Evolutionary conservation across 1,140 invertebrate genomes (phyloP).

Genomic region (Drosophila leontia): DNA sequence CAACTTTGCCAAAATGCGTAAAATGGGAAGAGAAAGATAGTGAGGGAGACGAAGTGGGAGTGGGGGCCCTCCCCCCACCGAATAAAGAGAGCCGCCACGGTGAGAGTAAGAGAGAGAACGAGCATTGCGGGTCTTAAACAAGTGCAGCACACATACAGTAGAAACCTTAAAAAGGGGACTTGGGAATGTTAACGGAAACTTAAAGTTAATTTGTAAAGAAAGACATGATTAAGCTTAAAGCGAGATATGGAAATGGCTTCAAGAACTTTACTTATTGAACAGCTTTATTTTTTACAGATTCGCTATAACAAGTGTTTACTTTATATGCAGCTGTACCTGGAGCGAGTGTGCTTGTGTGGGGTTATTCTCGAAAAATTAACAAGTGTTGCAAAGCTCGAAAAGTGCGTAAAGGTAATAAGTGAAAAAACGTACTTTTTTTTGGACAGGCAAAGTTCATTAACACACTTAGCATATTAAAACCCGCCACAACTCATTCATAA

Average conservation of each 20-base stretch:
- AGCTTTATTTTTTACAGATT: not conserved
- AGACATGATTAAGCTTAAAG: too few species aligned
- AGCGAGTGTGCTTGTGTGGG: slow-evolving; percentile 23
- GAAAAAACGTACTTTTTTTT: slow-evolving; percentile 3
- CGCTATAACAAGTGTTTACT: not conserved
- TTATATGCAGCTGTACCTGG: not conserved
- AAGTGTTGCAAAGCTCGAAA: slow-evolving; percentile 54
- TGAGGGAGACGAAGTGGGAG: not conserved
- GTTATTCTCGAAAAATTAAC: slow-evolving; percentile 53
- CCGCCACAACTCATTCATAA: slow-evolving; percentile 67
- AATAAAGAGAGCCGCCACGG: slow-evolving; percentile 20
- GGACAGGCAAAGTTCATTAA: slow-evolving; percentile 68
- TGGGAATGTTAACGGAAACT: too few species aligned
- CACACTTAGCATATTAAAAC: slow-evolving; percentile 51
- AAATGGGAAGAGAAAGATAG: slow-evolving; percentile 28
- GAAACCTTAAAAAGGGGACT: not conserved
- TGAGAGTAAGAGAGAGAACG: slow-evolving; percentile 40
- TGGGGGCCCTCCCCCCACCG: not conserved
- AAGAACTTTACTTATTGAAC: not conserved
- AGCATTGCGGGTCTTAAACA: slow-evolving; percentile 45
- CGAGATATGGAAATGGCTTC: too few species aligned
- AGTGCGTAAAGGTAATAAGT: slow-evolving; percentile 56
- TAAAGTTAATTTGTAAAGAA: too few species aligned
- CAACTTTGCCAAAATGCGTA: slow-evolving; percentile 75
- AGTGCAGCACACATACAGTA: slow-evolving; percentile 51